These are phyloP conservation scores for Uria lomvia DNA, from an alignment of 2,113 vertebrate species.

Conservation along the genomic window DNA sequence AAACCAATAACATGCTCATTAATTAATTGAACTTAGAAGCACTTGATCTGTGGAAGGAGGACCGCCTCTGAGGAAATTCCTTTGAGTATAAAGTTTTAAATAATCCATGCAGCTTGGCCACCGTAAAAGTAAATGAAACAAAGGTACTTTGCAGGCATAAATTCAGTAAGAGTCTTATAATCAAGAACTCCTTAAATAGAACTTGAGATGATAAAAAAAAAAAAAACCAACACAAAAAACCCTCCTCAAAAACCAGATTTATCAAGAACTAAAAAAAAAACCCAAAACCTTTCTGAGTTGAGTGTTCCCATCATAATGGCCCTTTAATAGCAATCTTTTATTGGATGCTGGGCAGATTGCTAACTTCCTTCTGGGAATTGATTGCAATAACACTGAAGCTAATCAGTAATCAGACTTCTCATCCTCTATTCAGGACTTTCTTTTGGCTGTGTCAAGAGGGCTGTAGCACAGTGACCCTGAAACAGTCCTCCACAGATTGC, in stretches of 20 bases:
- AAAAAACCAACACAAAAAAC: neutral
- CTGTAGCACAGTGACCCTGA: constrained; percentile 14
- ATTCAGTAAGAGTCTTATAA: neutral
- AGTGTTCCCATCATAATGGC: neutral
- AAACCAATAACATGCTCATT: neutral
- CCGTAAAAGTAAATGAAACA: neutral
- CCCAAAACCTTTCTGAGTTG: neutral
- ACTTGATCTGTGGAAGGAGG: neutral
- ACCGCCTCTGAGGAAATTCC: neutral
- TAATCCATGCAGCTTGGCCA: neutral
- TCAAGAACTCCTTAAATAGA: neutral
- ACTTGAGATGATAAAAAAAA: neutral
- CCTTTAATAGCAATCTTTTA: constrained; percentile 26
- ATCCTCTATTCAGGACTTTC: neutral
- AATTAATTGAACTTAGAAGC: neutral
- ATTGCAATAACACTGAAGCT: constrained; percentile 46
- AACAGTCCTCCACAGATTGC: neutral
- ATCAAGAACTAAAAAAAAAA: neutral
- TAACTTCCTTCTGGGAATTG: constrained; percentile 21
- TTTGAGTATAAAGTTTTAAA: neutral
- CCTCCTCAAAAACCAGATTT: neutral
- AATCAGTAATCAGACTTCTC: constrained; percentile 42
- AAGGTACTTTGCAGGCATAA: neutral
- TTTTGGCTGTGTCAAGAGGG: constrained; percentile 9
- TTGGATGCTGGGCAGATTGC: constrained; percentile 26